These are phyloP conservation scores for Aldrovandia affinis DNA, from an alignment of 2,797 vertebrate species.

Conservation along the genomic window DNA sequence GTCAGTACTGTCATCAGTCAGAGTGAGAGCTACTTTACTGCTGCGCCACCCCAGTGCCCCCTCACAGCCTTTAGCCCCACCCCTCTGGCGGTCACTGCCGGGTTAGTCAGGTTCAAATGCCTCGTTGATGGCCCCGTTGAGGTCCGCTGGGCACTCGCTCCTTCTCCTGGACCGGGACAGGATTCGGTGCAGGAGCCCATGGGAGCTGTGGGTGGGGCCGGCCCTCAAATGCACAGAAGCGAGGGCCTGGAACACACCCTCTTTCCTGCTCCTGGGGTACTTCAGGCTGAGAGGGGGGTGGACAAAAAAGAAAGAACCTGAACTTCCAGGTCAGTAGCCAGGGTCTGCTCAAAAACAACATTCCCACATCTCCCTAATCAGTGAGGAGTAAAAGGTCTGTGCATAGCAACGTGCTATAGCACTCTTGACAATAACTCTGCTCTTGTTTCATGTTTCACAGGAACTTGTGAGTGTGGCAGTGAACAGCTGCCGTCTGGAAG, in stretches of 20 bases:
- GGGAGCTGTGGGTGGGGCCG: slow-evolving; percentile 58
- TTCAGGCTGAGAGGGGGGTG: slow-evolving; percentile 36
- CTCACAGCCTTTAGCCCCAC: background rate
- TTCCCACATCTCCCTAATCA: no score
- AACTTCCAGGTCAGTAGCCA: background rate
- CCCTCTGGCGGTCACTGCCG: background rate
- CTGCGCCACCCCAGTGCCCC: background rate
- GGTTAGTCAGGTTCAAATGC: slow-evolving; percentile 78
- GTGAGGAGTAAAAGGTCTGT: no score
- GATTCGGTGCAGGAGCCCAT: slow-evolving; percentile 80
- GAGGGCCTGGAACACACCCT: slow-evolving; percentile 62
- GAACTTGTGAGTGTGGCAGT: no score
- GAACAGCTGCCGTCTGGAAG: background rate
- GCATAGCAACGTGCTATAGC: no score
- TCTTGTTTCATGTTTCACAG: no score
- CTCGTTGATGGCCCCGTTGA: slow-evolving; percentile 63
- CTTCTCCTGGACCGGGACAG: slow-evolving; percentile 81
- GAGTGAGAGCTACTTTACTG: background rate
- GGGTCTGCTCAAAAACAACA: no score
- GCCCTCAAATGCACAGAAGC: slow-evolving; percentile 68
- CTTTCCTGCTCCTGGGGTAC: slow-evolving; percentile 69
- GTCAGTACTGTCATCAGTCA: background rate
- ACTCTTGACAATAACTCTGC: no score
- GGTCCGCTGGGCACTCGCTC: slow-evolving; percentile 76
- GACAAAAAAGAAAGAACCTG: background rate